phyloP scores from a whole-genome alignment of 2,797 vertebrate species.

The Aulostomus chinensis region DNA sequence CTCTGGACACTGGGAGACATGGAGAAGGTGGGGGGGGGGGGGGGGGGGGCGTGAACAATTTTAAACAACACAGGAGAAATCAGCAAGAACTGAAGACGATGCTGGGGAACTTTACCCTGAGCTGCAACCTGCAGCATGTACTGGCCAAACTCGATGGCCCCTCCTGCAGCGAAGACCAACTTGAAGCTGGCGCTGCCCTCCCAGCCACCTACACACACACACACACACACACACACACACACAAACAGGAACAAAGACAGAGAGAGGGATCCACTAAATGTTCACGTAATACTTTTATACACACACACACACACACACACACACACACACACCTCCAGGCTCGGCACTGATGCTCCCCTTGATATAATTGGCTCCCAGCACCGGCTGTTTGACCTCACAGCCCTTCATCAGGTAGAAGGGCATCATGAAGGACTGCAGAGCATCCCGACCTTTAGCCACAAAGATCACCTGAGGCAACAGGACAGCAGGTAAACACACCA shows the following conservation, averaged over 20 bases:
- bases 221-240: not conserved
- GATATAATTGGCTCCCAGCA: constrained; percentile 96
- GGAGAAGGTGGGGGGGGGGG: not conserved
- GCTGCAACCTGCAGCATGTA: constrained; percentile 93
- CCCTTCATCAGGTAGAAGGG: constrained; percentile 96
- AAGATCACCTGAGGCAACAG: constrained; percentile 88
- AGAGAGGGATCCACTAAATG: too few relatives aligned
- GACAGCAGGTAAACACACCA: not conserved
- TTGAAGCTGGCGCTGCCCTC: constrained; percentile 90
- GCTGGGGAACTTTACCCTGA: constrained; percentile 81
- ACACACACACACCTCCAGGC: constrained; percentile 79
- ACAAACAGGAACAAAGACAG: too few relatives aligned
- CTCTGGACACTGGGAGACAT: constrained; percentile 86
- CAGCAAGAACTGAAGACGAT: too few relatives aligned
- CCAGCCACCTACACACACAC: constrained; percentile 87
- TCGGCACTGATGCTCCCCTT: constrained; percentile 90
- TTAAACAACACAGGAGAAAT: not conserved
- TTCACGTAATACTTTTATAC: too few relatives aligned
- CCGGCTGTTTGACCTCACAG: constrained; percentile 96
- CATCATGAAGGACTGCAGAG: constrained; percentile 96
- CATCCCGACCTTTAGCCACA: constrained; percentile 89
- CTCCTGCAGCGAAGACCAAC: constrained; percentile 88
- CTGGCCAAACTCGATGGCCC: constrained; percentile 97
- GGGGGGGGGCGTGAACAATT: too few relatives aligned
- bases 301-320: not conserved